Percentiles rank a stretch among this genome's conserved stretches.
phyloP scores from a whole-genome alignment of 92 coral and sea anemone species.

The Palythoa caribaeorum region DNA sequence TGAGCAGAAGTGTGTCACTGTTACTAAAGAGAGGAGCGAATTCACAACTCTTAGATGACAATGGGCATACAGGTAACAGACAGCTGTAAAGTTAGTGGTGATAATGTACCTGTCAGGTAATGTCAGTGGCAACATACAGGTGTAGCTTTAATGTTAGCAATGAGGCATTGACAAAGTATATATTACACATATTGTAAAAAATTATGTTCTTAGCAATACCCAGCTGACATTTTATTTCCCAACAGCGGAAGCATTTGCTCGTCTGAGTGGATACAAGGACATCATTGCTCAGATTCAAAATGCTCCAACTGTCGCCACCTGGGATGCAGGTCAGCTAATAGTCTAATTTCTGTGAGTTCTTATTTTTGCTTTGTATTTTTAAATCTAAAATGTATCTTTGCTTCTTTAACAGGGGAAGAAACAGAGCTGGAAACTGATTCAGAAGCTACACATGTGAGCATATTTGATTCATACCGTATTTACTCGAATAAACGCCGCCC shows the following conservation, averaged over 20 bases:
- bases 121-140: too few species aligned
- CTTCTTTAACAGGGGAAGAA: constrained; percentile 8
- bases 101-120: not conserved
- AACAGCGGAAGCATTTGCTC: constrained; percentile 94
- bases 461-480: not conserved
- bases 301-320: constrained; percentile 92
- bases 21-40: constrained; percentile 93
- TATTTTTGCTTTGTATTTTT: not conserved
- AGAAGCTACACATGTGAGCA: constrained; percentile 68
- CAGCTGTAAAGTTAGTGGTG: not conserved
- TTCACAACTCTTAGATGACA: constrained; percentile 83
- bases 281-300: constrained; percentile 79
- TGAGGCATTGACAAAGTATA: too few species aligned
- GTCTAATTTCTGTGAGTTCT: too few species aligned
- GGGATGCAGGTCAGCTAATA: constrained; percentile 82
- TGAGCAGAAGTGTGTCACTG: constrained; percentile 73
- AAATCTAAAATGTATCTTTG: not conserved
- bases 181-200: too few species aligned
- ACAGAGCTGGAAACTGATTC: constrained; percentile 60
- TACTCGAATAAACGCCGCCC: too few species aligned
- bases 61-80: constrained; percentile 88
- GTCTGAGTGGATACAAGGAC: constrained; percentile 87
- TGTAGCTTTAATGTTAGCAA: too few species aligned
- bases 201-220: not conserved
- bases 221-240: not conserved